phyloP scores from a whole-genome alignment of 1,140 invertebrate species.

The Sycophila sp. region DNA sequence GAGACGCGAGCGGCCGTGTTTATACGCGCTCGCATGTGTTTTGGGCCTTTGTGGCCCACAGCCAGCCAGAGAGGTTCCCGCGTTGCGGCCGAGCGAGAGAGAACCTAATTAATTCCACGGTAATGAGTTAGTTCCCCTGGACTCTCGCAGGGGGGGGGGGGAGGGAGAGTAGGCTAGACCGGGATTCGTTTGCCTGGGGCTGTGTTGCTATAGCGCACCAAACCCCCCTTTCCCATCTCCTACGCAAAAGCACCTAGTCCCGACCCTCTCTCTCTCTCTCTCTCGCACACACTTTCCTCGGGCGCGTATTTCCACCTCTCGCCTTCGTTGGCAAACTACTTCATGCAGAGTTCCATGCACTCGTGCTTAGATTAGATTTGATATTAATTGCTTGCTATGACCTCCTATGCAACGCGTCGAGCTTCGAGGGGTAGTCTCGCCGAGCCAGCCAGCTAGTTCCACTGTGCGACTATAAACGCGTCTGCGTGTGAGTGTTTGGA shows the following conservation, averaged over 20 bases:
- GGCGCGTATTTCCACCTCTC: conserved; percentile 29
- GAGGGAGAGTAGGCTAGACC: conserved; percentile 44
- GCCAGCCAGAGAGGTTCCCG: no score
- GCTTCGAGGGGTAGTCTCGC: no score
- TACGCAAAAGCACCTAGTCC: not conserved
- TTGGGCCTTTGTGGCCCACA: conserved; percentile 59
- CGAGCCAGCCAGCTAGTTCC: no score
- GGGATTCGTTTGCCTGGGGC: conserved; percentile 52
- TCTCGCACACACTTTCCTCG: conserved; percentile 15
- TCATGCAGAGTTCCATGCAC: conserved; percentile 33
- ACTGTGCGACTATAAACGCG: no score
- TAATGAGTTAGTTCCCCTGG: conserved; percentile 58
- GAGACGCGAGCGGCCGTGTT: not conserved
- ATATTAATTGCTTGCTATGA: conserved; percentile 48
- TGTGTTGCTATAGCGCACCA: not conserved
- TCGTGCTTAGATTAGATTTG: conserved; percentile 47
- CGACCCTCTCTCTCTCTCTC: not conserved
- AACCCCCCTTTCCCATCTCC: not conserved
- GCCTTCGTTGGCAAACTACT: conserved; percentile 35
- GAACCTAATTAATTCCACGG: conserved; percentile 60
- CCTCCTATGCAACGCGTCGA: conserved; percentile 12
- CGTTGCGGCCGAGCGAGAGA: no score
- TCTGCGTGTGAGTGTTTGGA: no score
- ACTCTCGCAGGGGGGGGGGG: conserved; percentile 25
- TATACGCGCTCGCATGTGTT: conserved; percentile 33